These are phyloP conservation scores for Artibeus jamaicensis DNA, from an alignment of 2,797 vertebrate genomes.

Conservation along the genomic window DNA sequence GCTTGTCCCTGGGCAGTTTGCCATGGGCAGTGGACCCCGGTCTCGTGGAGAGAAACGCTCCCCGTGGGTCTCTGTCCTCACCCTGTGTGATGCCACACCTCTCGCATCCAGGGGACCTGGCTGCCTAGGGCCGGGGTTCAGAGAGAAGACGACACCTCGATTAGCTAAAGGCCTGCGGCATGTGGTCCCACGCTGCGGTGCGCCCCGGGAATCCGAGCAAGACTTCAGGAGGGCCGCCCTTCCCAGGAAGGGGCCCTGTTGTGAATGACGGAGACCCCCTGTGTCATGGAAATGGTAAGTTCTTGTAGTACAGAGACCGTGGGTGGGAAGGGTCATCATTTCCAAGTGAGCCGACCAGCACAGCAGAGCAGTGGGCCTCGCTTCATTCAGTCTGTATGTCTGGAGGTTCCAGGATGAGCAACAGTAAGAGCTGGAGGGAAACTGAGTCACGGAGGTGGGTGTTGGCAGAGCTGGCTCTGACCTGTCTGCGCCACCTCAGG, in stretches of 20 bases:
- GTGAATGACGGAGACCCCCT: background rate
- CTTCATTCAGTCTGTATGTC: background rate
- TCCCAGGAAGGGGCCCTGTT: background rate
- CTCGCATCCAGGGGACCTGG: background rate
- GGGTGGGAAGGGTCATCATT: background rate
- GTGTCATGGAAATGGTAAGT: background rate
- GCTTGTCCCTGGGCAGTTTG: background rate
- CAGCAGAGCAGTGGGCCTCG: background rate
- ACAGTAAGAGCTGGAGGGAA: background rate
- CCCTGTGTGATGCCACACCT: background rate
- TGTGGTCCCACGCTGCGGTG: accelerated
- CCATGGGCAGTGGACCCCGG: background rate
- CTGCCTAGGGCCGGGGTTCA: background rate
- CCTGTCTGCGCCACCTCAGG: background rate
- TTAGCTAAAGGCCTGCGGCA: background rate
- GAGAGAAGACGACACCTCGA: background rate
- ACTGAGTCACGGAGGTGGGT: background rate
- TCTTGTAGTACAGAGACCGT: background rate
- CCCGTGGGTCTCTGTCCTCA: accelerated
- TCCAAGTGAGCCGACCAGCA: background rate
- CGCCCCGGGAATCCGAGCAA: background rate
- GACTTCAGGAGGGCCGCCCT: background rate
- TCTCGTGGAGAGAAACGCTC: background rate
- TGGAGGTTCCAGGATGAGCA: background rate
- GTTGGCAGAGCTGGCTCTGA: background rate